These are phyloP conservation scores for Sarotherodon lohbergeri DNA, from an alignment of 2,113 vertebrate species.

Conservation along the genomic window DNA sequence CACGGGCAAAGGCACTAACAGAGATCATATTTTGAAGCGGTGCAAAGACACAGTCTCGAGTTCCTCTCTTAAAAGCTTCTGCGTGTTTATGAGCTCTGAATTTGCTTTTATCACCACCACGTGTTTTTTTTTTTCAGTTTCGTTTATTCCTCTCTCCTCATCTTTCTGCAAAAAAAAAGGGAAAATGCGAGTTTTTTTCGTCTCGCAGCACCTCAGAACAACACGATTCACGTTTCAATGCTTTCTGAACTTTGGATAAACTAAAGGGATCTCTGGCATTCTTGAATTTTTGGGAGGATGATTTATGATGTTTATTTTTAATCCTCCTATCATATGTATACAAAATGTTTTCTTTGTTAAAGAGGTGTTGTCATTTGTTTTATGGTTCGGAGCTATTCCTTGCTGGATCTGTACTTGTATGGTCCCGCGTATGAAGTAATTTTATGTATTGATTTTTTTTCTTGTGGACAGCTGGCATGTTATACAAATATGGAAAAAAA, in stretches of 20 bases:
- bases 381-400: neutral
- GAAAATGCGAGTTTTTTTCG: neutral
- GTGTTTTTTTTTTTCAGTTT: neutral
- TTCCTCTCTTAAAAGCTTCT: neutral
- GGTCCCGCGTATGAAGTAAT: constrained; percentile 28
- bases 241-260: constrained; percentile 28
- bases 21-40: neutral
- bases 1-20: neutral
- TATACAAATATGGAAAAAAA: constrained; percentile 15
- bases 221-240: neutral
- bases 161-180: constrained; percentile 23
- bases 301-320: neutral
- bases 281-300: constrained; percentile 6
- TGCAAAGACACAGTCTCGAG: neutral
- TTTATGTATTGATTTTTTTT: constrained; percentile 47
- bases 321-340: neutral
- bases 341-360: neutral
- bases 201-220: constrained; percentile 11
- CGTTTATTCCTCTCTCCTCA: neutral
- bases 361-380: constrained; percentile 7
- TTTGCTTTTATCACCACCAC: neutral
- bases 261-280: constrained; percentile 33
- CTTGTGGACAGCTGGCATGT: constrained; percentile 45
- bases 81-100: neutral
- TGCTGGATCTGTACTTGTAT: constrained; percentile 26